Evolutionary conservation across 2,888 invertebrate species (phyloP), one percentile per base, ranked within the genome.

Genomic region (Archips crataeganus): DNA sequence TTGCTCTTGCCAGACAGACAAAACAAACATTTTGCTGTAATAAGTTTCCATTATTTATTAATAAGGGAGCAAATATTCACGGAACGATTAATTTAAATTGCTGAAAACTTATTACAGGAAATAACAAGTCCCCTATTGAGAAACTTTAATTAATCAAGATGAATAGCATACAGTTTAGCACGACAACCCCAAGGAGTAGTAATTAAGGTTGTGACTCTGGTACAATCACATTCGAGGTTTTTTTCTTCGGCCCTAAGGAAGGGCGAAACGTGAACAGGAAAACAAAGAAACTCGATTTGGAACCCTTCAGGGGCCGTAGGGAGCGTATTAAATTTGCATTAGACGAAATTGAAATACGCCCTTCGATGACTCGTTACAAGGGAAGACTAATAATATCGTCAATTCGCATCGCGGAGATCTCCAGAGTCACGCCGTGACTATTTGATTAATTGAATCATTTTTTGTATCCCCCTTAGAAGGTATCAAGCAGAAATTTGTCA

Each of bases 291-390:
- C 87, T 89, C 87, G 85, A 88, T 89, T 89, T 85, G 81, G 85
- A 85, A 87, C 90, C 91, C 90, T 90, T 88, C 85, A 85, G 81
- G 85, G 87, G 80, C 85, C 85, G 82, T 81, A 81, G 88, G 89
- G 89, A 90, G 89, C 87, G 91, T 93, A 94, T 94, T 94, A 94
- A 94, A 94, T 94, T 94, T 94, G 93, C 94, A 94, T 94, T 93
- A 93, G 91, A 87, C 86, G 85, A 89, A 94, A 94, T 94, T 94
- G 92, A 93, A 94, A 91, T 92, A 91, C 94, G 90, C 93, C 93
- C 91, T 89, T 86, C 89, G 87, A 92, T 91, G 91, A 90, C 85
- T 90, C 87, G 90, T 90, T 90, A 91, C 90, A 86, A 85, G 87
- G 89, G 88, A 89, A 84, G 90, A 88, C 92, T 91, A 92, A 93